phyloP scores from a whole-genome alignment of 1,140 invertebrate species.

The Coenobita brevimanus region DNA sequence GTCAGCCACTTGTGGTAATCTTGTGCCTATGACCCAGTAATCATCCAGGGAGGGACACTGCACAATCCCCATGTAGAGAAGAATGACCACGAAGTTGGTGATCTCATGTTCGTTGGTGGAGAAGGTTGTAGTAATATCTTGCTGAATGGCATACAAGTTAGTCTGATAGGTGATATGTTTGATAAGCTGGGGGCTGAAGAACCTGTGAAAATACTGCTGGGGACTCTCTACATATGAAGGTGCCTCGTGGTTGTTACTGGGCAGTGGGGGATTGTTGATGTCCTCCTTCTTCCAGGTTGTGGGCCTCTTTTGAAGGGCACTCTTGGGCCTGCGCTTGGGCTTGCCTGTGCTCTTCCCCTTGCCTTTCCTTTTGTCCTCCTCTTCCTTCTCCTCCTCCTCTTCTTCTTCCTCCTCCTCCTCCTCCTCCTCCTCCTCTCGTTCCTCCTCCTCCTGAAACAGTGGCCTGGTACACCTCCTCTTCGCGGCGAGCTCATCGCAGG shows the following conservation, averaged over 20 bases:
- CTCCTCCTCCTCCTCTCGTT: no score
- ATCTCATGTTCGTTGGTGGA: neutral
- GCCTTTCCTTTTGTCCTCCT: no score
- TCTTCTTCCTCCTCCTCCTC: no score
- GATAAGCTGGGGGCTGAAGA: neutral
- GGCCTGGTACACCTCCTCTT: no score
- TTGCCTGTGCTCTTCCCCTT: no score
- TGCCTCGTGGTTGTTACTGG: neutral
- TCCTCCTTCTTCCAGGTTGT: neutral
- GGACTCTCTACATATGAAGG: neutral
- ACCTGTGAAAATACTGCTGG: neutral
- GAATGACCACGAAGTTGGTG: neutral
- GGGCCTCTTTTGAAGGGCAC: no score
- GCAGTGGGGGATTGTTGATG: neutral
- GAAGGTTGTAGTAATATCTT: neutral
- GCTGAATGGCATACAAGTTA: conserved; percentile 4
- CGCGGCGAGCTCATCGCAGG: no score
- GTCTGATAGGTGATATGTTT: conserved; percentile 11
- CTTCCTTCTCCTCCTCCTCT: no score
- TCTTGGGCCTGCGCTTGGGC: no score
- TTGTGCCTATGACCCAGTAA: conserved; percentile 3
- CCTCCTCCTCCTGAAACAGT: no score
- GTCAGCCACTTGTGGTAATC: neutral
- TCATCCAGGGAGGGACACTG: neutral
- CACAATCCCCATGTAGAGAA: neutral